A percentile compares a stretch with the other conserved stretches of the same genome.
Conservation (phyloP, 2,113 vertebrate species). For the Actinemys pallida region DNA sequence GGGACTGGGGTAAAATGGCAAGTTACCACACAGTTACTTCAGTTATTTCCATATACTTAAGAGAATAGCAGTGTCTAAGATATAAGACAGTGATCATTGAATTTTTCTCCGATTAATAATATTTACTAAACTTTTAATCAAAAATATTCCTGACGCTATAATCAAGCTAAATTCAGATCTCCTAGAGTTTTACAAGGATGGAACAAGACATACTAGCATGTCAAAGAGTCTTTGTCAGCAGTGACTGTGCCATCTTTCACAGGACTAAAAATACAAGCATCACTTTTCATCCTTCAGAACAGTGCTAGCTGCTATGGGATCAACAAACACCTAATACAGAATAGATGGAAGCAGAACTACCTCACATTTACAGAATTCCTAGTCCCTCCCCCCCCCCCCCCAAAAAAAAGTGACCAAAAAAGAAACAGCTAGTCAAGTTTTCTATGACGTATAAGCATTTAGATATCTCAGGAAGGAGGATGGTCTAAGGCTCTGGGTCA, state of each 20-base stretch:
- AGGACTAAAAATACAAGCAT: background rate
- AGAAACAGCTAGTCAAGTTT: background rate
- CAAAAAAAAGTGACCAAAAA: background rate
- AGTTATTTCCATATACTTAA: fast-evolving
- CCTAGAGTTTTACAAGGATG: background rate
- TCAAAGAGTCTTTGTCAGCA: background rate
- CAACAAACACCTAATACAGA: background rate
- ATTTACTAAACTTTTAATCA: background rate
- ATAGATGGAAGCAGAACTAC: background rate
- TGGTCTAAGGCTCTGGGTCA: background rate
- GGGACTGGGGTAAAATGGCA: fast-evolving
- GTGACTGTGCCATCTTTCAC: background rate
- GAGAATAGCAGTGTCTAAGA: fast-evolving
- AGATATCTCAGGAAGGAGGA: background rate
- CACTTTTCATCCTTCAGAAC: background rate
- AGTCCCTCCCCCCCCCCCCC: too few relatives aligned
- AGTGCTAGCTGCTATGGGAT: background rate
- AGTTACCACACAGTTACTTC: background rate
- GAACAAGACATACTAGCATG: background rate
- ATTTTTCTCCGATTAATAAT: background rate
- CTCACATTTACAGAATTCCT: background rate
- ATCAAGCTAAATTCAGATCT: background rate
- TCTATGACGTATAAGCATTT: too few relatives aligned
- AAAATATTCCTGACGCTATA: background rate
- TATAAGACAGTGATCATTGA: background rate